Evolutionary conservation across 2,113 vertebrate genomes (phyloP), one percentile per base, ranked within the genome.

Genomic region (Carassius carassius): DNA sequence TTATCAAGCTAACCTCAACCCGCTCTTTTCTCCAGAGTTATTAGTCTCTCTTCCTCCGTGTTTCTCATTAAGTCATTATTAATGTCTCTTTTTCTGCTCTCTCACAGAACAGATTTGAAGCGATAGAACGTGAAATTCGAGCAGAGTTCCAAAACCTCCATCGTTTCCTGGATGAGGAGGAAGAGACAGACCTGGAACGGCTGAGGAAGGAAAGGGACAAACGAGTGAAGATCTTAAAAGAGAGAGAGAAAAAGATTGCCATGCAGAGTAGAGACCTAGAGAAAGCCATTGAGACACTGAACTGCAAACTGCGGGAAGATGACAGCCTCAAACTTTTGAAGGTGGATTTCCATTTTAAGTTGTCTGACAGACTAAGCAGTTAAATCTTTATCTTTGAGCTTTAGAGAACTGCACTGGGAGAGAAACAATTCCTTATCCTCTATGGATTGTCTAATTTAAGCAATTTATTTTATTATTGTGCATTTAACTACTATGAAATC

Each of bases 81-180:
- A 21, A 67, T 35, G 2, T 85, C 77, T 47, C 44, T 35, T 78
- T 32, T 75, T 37, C 37, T 12, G 44, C 44, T 47, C 2, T 47
- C 12, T n/a, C 62, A 9, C 86, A 95, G 94, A 86, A 0, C 84
- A 87, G 84, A 47, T 94, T 94, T 84, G 92, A 95, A 69, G 83
- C 67, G 7, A 87, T 94, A 78, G 93, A 93, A 79, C 87, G 91
- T 85, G 93, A 94, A 87, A 91, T 94, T 90, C 77, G 70, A 86
- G 91, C 93, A 0, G 94, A 95, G 86, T 94, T 94, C 87, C 86
- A 91, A 86, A 94, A 95, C 83, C 92, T 94, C 54, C 94, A 94
- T 81, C 89, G 89, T 37, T 94, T 94, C 88, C 88, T 94, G 85
- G 86, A 94, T 3, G 92, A 92, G 82, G 93, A 94, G 79, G 93